Conservation (phyloP, 2,113 vertebrate species). For the Acrocephalus arundinaceus region DNA sequence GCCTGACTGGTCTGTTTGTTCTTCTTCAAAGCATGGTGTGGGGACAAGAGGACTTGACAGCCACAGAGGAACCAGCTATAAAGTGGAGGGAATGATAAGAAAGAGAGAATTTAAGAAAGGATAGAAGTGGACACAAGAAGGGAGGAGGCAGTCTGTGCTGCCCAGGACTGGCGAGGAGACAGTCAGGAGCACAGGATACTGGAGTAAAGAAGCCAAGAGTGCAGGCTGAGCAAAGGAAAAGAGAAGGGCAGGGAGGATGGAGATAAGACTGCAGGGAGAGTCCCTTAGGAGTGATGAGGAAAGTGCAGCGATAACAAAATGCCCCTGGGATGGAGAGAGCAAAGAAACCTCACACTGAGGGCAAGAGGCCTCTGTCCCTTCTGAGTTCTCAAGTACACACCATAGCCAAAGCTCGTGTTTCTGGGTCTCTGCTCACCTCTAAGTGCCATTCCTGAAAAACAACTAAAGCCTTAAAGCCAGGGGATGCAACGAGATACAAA, state of each 20-base stretch:
- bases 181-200: background rate
- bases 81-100: background rate
- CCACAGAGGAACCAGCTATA: background rate
- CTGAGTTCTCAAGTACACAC: background rate
- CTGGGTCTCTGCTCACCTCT: background rate
- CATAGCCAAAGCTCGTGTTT: background rate
- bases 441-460: background rate
- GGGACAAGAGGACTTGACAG: background rate
- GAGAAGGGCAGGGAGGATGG: background rate
- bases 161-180: background rate
- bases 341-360: background rate
- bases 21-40: background rate
- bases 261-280: background rate
- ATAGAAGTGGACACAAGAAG: background rate
- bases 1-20: slow-evolving; percentile 3
- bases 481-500: background rate
- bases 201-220: background rate
- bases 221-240: background rate
- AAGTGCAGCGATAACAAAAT: background rate
- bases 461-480: background rate
- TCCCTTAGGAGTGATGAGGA: background rate
- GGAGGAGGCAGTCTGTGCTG: background rate
- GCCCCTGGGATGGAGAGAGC: background rate
- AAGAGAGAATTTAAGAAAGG: background rate
- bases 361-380: background rate